Base-by-base conservation (phyloP, 2,888 invertebrate genomes). In the Zeuzera pyrina region DNA sequence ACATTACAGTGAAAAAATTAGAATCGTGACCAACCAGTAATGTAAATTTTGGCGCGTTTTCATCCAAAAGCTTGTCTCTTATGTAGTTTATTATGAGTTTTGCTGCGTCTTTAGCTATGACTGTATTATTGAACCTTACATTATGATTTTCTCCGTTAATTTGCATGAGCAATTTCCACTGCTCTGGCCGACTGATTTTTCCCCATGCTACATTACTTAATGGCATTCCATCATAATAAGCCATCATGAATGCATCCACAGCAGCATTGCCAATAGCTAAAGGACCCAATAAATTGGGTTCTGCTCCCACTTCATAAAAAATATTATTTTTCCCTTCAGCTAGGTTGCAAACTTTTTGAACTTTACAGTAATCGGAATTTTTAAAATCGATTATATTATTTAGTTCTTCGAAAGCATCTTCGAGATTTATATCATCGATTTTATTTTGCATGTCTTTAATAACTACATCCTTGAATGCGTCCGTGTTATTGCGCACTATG, bases 1-100 rank as follows among this genome's bases (percentile, higher is more conserved):
- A 45, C 8, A 67, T 42, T 1, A 76, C 38, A 6, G 67, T 37
- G 25, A 48, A 61, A 15, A 73, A 41, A 49, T 77, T 76, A 0
- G 76, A 58, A 51, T 79, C 79, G 33, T 79, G 79, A 0, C 78
- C 77, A 1, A 74, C 46, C 0, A 79, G 44, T 2, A 65, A 30
- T 0, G 60, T 57, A 11, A 72, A 52, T 35, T 60, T 70, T 7
- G 47, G 47, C 10, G 44, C 37, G 5, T 32, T 39, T 2, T 45
- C 39, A 6, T 49, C 37, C 6, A 52, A 38, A 11, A 69, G 47
- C 16, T 61, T 43, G 15, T 54, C 39, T 22, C 47, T 53, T 23
- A 78, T 65, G 31, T 60, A 67, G 8, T 52, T 39, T 3, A 76
- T 26, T 14, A 78, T 38, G 0, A 65, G 67, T 27, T 41, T 42